Evolutionary conservation across 2,113 vertebrate species (phyloP), one percentile per base, ranked within the genome.

Genomic region (Lamprotornis superbus): DNA sequence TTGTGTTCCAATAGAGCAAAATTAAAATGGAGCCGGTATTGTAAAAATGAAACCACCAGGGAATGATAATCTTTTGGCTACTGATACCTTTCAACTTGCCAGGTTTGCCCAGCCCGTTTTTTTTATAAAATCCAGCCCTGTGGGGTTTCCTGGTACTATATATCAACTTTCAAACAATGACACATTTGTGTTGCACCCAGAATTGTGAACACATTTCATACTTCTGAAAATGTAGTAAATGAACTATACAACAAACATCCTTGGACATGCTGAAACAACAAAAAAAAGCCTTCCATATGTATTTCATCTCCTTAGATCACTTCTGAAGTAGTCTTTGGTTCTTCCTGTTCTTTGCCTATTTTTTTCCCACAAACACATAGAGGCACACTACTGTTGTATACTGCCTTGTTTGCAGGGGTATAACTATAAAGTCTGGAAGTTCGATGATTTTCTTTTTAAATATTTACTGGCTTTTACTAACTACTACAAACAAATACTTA

Each of bases 61-160:
- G 79, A 90, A 87, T 33, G 1, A 87, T 80, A 92, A 92, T 87
- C 80, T 94, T 81, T 91, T 95, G 86, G 79, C 83, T 68, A 71
- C 73, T 25, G 64, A 60, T 44, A 28, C 4, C 19, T 60, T 92
- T 35, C 35, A 35, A 40, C 33, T 86, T 93, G 73, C 68, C 83
- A 94, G 80, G 22, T 83, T 92, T 0, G 1, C 70, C 67, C 46
- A 69, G 61, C 55, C 21, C 1, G 1, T 59, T 90, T 69, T 85
- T 39, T 56, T 64, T 33, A 91, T 56, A 94, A 88, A 94, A 92
- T n/a, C 44, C 64, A 64, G 71, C 87, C 37, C 87, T 89, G 23
- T 42, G 30, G 59, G 4, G 2, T 86, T 96, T 96, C 73, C 83
- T 89, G 75, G 10, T 88, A 53, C 40, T 44, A 19, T 46, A 15